phyloP scores from a whole-genome alignment of 2,113 vertebrate species.

The Galeopterus variegatus region DNA sequence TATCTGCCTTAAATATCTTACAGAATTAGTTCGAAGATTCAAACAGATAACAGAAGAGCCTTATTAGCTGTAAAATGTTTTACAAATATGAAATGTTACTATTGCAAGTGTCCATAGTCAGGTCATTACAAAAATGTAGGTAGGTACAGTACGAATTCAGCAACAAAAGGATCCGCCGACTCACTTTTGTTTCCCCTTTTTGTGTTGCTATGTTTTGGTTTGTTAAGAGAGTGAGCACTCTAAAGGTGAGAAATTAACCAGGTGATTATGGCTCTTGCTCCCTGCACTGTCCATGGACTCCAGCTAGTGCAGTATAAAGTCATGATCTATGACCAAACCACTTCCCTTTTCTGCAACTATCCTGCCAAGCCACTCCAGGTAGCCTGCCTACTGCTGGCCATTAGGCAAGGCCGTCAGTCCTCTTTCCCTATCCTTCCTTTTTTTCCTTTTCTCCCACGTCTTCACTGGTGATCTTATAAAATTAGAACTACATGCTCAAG shows the following conservation, averaged over 20 bases:
- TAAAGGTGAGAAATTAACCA: not conserved
- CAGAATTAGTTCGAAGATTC: not conserved
- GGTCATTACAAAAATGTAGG: not conserved
- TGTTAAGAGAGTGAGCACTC: not conserved
- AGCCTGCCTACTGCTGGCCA: no score
- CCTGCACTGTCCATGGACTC: not conserved
- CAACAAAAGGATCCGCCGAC: not conserved
- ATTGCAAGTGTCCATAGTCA: not conserved
- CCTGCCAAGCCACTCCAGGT: not conserved
- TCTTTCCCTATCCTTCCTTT: not conserved
- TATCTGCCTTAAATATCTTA: conserved; percentile 45
- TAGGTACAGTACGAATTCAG: not conserved
- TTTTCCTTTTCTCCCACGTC: not conserved
- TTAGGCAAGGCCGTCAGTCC: not conserved
- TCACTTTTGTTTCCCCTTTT: not conserved
- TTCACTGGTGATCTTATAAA: not conserved
- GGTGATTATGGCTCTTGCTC: not conserved
- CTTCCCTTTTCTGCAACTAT: not conserved
- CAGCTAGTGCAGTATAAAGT: not conserved
- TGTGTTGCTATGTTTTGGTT: not conserved
- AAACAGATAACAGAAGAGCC: not conserved
- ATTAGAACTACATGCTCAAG: not conserved
- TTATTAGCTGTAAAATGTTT: conserved; percentile 43
- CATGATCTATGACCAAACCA: not conserved
- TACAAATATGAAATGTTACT: conserved; percentile 1